Conservation (phyloP, 1,140 invertebrate species). For the Drosophila ohnishii region DNA sequence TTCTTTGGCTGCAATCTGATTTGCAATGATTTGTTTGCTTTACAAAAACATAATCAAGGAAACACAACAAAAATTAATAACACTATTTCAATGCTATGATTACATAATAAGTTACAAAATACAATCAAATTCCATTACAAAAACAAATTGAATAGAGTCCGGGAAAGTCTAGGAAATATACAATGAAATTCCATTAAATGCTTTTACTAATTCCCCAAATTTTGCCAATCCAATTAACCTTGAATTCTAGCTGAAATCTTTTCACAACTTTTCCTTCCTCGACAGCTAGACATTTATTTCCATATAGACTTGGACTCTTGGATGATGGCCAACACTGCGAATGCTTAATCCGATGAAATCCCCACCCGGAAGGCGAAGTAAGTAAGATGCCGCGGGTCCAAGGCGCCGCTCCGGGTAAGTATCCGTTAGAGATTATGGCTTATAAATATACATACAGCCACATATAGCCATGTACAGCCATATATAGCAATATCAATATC, state of each 20-base stretch:
- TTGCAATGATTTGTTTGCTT: too few species aligned
- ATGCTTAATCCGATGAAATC: conserved; percentile 37
- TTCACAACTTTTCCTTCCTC: not conserved
- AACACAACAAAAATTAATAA: too few species aligned
- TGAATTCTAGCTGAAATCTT: conserved; percentile 12
- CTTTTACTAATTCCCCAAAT: conserved; percentile 10
- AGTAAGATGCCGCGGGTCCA: conserved; percentile 25
- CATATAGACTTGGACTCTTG: conserved; percentile 9
- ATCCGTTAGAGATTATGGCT: conserved; percentile 44
- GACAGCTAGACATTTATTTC: conserved; percentile 25
- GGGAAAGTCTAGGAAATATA: not conserved
- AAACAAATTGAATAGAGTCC: too few species aligned
- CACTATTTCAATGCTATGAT: not conserved
- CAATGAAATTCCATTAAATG: conserved; percentile 27
- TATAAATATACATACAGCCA: conserved; percentile 25
- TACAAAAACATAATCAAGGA: too few species aligned
- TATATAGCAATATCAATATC: conserved; percentile 54
- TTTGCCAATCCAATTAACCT: conserved; percentile 12
- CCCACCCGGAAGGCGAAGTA: conserved; percentile 30
- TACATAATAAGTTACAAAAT: not conserved
- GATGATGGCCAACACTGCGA: conserved; percentile 24
- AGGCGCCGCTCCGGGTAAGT: conserved; percentile 46
- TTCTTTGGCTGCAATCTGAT: conserved; percentile 21
- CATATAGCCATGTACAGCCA: conserved; percentile 4
- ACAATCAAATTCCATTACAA: not conserved